Conservation (phyloP, 2,797 vertebrate species). For the Zenarchopterus dispar region DNA sequence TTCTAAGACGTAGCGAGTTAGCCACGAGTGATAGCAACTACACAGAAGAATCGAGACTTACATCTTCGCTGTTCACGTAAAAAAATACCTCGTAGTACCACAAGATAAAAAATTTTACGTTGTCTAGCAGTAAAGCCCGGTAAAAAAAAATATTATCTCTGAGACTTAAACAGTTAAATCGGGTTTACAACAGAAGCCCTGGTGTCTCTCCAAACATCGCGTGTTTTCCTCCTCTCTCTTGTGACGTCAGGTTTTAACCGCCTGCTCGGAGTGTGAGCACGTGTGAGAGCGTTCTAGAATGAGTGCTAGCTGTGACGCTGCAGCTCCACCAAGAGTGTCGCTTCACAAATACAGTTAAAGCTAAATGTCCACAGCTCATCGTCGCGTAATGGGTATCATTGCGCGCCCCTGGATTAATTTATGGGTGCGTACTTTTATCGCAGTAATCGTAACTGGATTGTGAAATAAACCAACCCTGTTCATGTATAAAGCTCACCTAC, state of each 20-base stretch:
- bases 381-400: too few relatives aligned
- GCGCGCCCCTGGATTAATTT: too few relatives aligned
- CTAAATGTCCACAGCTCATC: too few relatives aligned
- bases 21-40: neutral
- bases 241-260: slow-evolving; percentile 40
- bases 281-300: slow-evolving; percentile 48
- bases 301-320: neutral
- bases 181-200: slow-evolving; percentile 22
- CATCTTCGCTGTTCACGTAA: slow-evolving; percentile 56
- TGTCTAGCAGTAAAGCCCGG: slow-evolving; percentile 20
- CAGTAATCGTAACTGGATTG: too few relatives aligned
- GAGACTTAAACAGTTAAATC: slow-evolving; percentile 60
- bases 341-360: neutral
- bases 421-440: too few relatives aligned
- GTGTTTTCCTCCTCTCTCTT: slow-evolving; percentile 52
- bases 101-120: neutral
- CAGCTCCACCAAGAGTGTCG: slow-evolving; percentile 16
- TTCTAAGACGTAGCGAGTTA: slow-evolving; percentile 1
- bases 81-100: slow-evolving; percentile 25
- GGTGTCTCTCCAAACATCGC: slow-evolving; percentile 52
- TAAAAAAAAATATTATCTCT: slow-evolving; percentile 13
- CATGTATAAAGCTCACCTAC: too few relatives aligned
- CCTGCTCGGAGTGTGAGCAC: slow-evolving; percentile 6
- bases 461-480: too few relatives aligned
- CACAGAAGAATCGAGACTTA: slow-evolving; percentile 58